Evolutionary conservation across 2,888 invertebrate species (phyloP).

Genomic region (Melieria picta): DNA sequence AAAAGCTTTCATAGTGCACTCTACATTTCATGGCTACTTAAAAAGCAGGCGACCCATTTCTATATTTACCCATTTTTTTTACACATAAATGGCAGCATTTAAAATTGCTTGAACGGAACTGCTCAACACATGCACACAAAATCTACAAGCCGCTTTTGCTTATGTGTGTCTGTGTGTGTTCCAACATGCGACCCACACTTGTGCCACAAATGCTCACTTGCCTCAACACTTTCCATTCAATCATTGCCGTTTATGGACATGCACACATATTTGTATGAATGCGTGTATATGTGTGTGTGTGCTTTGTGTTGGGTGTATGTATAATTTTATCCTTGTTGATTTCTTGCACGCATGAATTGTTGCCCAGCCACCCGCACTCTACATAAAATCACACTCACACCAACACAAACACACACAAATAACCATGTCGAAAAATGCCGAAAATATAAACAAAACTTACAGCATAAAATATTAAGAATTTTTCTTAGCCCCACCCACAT

Average conservation of each 20-base stretch:
- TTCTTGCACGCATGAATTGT: slow-evolving; percentile 8
- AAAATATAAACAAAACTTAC: slow-evolving; percentile 11
- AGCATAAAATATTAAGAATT: slow-evolving; percentile 17
- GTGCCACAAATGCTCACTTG: too few species aligned
- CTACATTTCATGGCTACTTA: too few species aligned
- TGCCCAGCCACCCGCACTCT: slow-evolving; percentile 48
- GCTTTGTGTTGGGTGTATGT: background rate
- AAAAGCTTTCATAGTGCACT: too few species aligned
- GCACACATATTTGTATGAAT: background rate
- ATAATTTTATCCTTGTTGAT: slow-evolving; percentile 9
- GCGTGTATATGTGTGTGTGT: background rate
- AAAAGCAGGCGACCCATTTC: too few species aligned
- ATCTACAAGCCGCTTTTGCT: too few species aligned
- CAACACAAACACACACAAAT: slow-evolving; percentile 6
- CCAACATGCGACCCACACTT: too few species aligned
- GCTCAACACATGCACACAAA: too few species aligned
- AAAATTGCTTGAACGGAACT: too few species aligned
- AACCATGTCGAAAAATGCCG: slow-evolving; percentile 15
- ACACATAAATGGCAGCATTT: too few species aligned
- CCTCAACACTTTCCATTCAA: slow-evolving; percentile 25
- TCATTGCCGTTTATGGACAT: slow-evolving; percentile 6
- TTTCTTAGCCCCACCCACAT: background rate
- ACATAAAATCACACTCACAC: slow-evolving; percentile 27
- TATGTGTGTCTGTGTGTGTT: too few species aligned
- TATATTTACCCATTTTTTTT: too few species aligned